Base-by-base conservation (phyloP, 2,797 vertebrate species). In the Jordanella pulchra region DNA sequence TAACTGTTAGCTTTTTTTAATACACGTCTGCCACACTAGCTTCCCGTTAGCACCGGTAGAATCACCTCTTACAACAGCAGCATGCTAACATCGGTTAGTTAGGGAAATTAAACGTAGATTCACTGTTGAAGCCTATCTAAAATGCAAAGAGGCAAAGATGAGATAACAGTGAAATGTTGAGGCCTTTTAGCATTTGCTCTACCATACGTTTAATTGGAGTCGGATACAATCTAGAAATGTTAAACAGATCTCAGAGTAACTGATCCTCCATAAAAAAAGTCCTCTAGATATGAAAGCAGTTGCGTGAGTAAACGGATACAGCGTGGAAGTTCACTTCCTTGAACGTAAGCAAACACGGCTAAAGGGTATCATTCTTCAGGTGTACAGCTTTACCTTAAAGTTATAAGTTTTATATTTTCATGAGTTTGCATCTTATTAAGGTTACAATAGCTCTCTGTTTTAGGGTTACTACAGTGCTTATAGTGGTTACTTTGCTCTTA, bases 1-100 rank as follows among this genome's bases (percentile, higher is more conserved):
- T 81, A 89, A 72, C 84, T 72, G 82, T 75, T 92, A 87, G 85
- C 89, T 12, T 53, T 70, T 69, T 39, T 39, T 4, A 87, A 88
- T n/a, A 87, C 81, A 85, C 69, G 71, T 81, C 81, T 86, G 77
- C 39, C 61, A 56, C 75, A 39, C 50, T 74, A 76, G 83, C 72
- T 68, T 83, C 71, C 53, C 60, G 28, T 65, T 54, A 76, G 67
- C 80, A 79, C 81, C 80, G 76, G 79, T 74, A 61, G 73, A 81
- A 84, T 70, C 78, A 76, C 66, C 63, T 39, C 72, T 67, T 15
- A 83, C 86, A 70, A 82, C 77, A 53, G 69, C 69, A 13, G 48
- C 44, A 55, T 51, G 39, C 25, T 61, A 53, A 25, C 50, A 30
- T 51, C 25, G 10, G 32, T 65, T 50, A 11, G 32, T 45, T n/a